Percentiles rank a stretch among this genome's conserved stretches.
Conservation (phyloP, 2,113 vertebrate species). For the Poeciliopsis occidentalis region DNA sequence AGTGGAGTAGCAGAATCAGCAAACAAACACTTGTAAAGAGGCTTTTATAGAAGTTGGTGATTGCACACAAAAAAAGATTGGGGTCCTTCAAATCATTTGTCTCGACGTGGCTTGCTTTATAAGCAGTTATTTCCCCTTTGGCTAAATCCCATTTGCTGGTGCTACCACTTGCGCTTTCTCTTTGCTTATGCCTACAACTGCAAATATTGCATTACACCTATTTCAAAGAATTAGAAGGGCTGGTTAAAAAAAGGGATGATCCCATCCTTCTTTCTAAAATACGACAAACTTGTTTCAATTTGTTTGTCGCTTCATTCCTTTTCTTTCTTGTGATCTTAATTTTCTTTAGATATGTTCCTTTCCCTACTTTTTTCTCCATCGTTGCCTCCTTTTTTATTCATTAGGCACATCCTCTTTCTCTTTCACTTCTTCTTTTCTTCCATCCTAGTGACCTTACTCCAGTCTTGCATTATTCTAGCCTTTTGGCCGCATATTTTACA, state of each 20-base stretch:
- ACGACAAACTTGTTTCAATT: not conserved
- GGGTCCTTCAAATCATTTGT: not conserved
- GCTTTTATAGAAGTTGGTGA: constrained; percentile 44
- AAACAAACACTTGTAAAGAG: constrained; percentile 17
- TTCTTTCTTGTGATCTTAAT: too few species aligned
- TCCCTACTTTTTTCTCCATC: too few species aligned
- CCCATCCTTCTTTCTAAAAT: not conserved
- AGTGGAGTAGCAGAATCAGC: constrained; percentile 32
- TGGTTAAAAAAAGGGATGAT: too few species aligned
- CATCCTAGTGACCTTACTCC: too few species aligned
- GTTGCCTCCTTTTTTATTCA: too few species aligned
- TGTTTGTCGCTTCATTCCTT: too few species aligned
- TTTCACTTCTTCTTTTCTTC: not conserved
- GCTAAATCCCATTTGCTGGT: not conserved
- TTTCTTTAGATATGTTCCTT: too few species aligned
- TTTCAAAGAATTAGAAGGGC: too few species aligned
- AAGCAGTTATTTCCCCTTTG: not conserved
- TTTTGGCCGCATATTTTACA: not conserved
- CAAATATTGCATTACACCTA: not conserved
- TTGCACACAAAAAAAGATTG: constrained; percentile 45
- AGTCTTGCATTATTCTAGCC: too few species aligned
- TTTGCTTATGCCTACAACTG: not conserved
- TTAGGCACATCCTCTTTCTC: not conserved
- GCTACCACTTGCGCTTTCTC: not conserved
- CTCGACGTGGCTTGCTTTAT: not conserved